A percentile compares a stretch with the other conserved stretches of the same genome.
Evolutionary conservation across 2,113 vertebrate genomes (phyloP).

Genomic region (Aphelocoma coerulescens): DNA sequence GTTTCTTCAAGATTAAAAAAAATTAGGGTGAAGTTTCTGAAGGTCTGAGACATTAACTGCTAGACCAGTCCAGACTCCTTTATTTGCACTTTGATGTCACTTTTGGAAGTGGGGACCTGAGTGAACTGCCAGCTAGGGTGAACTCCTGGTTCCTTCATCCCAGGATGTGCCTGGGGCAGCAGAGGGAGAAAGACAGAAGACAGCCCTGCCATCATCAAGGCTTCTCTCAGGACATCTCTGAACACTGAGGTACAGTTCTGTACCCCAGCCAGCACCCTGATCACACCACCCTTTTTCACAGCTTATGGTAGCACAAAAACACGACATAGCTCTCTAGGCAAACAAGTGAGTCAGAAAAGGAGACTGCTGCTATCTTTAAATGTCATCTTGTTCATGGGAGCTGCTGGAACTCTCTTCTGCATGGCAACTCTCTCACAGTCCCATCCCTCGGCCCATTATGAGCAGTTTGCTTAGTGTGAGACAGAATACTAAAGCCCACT

Average conservation of each 20-base stretch:
- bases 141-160: not conserved
- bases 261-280: not conserved
- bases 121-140: not conserved
- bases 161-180: not conserved
- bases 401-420: not conserved
- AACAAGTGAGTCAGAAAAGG: not conserved
- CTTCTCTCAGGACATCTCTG: not conserved
- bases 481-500: not conserved
- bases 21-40: not conserved
- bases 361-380: not conserved
- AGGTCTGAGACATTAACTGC: not conserved
- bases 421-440: not conserved
- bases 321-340: not conserved
- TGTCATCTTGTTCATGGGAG: not conserved
- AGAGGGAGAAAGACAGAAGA: not conserved
- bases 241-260: not conserved
- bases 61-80: not conserved
- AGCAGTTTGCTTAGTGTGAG: not conserved
- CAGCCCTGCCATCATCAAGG: not conserved
- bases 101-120: not conserved
- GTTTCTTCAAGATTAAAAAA: not conserved
- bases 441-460: not conserved
- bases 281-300: not conserved
- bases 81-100: not conserved
- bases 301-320: not conserved